Conservation (phyloP, 2,888 invertebrate species). For the Morpho achilles region DNA sequence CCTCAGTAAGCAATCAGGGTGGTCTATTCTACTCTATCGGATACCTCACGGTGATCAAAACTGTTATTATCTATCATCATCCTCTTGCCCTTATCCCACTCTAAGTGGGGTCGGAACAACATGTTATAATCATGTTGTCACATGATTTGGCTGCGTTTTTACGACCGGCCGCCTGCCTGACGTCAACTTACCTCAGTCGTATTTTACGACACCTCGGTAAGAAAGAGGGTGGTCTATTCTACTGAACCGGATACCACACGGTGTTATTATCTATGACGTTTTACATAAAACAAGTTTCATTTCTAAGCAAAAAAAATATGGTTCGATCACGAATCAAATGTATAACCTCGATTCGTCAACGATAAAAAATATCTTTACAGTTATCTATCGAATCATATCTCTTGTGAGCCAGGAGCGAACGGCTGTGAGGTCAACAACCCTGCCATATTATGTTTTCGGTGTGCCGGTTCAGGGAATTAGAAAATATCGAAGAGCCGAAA, state of each 20-base stretch:
- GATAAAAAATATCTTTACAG: constrained; percentile 70
- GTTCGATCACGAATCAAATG: constrained; percentile 53
- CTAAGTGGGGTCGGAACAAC: too few relatives aligned
- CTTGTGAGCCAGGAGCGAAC: constrained; percentile 57
- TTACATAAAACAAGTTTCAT: constrained; percentile 24
- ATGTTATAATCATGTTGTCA: too few relatives aligned
- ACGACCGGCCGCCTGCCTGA: too few relatives aligned
- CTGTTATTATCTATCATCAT: constrained; percentile 3
- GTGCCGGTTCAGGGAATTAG: constrained; percentile 48
- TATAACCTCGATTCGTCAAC: constrained; percentile 55
- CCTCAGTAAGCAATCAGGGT: too few relatives aligned
- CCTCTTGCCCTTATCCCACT: too few relatives aligned
- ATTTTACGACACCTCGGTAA: too few relatives aligned
- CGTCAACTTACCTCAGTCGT: too few relatives aligned
- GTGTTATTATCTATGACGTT: constrained; percentile 8
- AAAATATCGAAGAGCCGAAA: constrained; percentile 41
- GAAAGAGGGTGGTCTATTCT: too few relatives aligned
- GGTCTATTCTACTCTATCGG: too few relatives aligned
- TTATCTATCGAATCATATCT: constrained; percentile 74
- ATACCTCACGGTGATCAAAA: too few relatives aligned
- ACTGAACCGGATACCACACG: too few relatives aligned
- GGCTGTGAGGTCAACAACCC: constrained; percentile 46
- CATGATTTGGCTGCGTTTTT: too few relatives aligned
- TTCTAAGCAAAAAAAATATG: constrained; percentile 29
- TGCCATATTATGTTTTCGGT: constrained; percentile 52